A percentile compares a stretch with the other conserved stretches of the same genome.
These are phyloP conservation scores for Chaenocephalus aceratus DNA, from an alignment of 2,113 vertebrate genomes.

Conservation along the genomic window DNA sequence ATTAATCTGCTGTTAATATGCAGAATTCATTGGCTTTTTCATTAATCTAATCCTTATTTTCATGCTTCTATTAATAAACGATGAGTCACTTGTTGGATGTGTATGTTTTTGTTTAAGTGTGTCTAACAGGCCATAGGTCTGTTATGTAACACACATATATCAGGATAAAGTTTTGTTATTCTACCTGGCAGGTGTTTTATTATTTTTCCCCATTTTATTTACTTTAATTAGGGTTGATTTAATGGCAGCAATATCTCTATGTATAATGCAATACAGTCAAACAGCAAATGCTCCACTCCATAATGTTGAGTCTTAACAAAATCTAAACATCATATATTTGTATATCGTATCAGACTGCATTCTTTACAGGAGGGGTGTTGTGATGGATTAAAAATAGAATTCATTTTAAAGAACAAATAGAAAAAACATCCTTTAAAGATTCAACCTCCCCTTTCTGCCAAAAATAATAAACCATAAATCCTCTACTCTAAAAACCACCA, in stretches of 20 bases:
- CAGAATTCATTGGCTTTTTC: neutral
- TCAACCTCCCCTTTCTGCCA: neutral
- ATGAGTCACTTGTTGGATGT: neutral
- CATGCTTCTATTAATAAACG: slow-evolving; percentile 1
- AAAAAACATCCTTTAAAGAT: neutral
- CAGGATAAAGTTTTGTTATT: neutral
- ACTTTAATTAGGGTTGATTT: neutral
- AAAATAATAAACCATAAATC: neutral
- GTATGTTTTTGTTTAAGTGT: neutral
- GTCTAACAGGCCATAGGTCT: neutral
- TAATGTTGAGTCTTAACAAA: too few relatives aligned
- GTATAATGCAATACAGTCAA: too few relatives aligned
- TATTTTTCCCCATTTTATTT: neutral
- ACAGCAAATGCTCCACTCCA: too few relatives aligned
- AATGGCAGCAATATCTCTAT: neutral
- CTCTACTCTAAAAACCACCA: slow-evolving; percentile 42
- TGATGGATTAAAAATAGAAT: neutral
- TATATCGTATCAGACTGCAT: neutral
- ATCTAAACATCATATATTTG: too few relatives aligned
- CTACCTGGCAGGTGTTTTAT: neutral
- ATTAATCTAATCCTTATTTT: slow-evolving; percentile 4
- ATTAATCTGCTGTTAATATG: slow-evolving; percentile 20
- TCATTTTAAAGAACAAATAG: neutral
- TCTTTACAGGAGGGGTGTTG: too few relatives aligned
- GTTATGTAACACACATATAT: slow-evolving; percentile 1